These are phyloP conservation scores for Aporrectodea caliginosa DNA, from an alignment of 1,140 invertebrate genomes.

Conservation along the genomic window DNA sequence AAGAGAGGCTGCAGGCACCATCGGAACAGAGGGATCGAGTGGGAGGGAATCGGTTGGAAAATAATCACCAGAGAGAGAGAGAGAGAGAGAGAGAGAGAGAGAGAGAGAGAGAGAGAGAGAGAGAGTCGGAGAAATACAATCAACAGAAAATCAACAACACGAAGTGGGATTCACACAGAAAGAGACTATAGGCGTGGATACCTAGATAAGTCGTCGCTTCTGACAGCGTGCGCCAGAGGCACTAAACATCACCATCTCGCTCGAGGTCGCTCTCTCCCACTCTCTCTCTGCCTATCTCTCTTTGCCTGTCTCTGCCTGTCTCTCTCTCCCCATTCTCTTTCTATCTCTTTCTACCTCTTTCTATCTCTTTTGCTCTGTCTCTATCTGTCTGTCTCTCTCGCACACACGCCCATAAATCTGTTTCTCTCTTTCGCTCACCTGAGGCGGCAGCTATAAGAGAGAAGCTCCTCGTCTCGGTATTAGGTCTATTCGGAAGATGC, in stretches of 20 bases:
- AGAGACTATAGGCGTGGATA: no score
- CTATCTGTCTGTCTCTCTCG: background rate
- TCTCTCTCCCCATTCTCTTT: background rate
- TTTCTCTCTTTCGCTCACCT: background rate
- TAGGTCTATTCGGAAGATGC: no score
- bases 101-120: background rate
- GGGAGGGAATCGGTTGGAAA: no score
- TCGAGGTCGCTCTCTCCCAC: background rate
- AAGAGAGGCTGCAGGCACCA: no score
- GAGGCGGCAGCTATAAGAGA: no score
- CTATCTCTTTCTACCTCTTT: background rate
- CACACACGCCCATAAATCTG: background rate
- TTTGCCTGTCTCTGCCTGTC: background rate
- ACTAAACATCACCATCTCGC: background rate
- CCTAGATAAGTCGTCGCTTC: background rate
- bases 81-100: background rate
- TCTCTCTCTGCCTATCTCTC: background rate
- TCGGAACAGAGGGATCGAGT: no score
- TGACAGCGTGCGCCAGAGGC: background rate
- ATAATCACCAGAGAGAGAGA: background rate
- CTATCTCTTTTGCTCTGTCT: background rate
- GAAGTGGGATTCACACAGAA: no score
- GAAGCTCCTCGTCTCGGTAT: no score
- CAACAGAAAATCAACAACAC: no score
- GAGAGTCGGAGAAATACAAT: background rate